Evolutionary conservation across 2,113 vertebrate species (phyloP).

Genomic region (Phylloscopus trochilus): DNA sequence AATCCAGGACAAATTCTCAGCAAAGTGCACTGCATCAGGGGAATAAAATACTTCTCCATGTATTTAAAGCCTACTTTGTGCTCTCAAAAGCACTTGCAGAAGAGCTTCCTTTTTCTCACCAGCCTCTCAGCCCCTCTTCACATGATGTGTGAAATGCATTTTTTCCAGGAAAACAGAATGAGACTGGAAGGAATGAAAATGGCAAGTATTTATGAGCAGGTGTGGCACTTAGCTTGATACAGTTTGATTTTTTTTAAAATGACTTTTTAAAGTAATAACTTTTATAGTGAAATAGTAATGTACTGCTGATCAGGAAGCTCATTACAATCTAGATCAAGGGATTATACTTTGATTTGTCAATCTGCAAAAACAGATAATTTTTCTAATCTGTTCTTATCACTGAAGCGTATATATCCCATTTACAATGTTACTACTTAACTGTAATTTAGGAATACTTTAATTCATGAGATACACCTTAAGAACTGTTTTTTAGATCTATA

Average conservation of each 20-base stretch:
- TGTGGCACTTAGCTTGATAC: not conserved
- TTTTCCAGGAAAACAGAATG: not conserved
- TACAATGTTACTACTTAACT: not conserved
- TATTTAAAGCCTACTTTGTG: not conserved
- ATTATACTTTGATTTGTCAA: not conserved
- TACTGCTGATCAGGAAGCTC: not conserved
- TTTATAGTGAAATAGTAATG: not conserved
- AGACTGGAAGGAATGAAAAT: not conserved
- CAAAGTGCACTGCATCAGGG: rapidly evolving
- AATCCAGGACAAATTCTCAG: not conserved
- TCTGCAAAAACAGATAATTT: not conserved
- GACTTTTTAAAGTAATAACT: not conserved
- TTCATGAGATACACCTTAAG: not conserved
- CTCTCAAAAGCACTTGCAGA: not conserved
- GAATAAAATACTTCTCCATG: not conserved
- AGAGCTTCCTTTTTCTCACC: not conserved
- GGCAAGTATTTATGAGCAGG: not conserved
- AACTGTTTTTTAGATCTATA: not conserved
- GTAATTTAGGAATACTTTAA: not conserved
- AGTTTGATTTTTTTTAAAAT: not conserved
- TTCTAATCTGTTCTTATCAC: not conserved
- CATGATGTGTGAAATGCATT: not conserved
- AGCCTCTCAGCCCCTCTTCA: not conserved
- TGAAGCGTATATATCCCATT: not conserved
- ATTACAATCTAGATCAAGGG: not conserved